Percentiles rank a stretch among this genome's conserved stretches.
Conservation (phyloP, 1,140 invertebrate species). For the Macrocentrus cingulum region DNA sequence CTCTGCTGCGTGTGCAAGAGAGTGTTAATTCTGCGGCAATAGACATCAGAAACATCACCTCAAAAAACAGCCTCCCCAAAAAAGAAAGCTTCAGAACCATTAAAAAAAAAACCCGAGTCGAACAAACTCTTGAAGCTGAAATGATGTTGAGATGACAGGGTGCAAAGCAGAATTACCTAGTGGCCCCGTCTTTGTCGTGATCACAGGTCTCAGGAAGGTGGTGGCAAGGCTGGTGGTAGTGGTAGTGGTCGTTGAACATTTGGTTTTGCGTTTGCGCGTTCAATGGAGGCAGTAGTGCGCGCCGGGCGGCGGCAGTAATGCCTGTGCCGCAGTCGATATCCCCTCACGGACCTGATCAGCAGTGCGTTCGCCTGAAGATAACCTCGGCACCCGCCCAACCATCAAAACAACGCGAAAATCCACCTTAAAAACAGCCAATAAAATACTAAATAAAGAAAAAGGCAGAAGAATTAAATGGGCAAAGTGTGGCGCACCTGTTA, state of each 20-base stretch:
- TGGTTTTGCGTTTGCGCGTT: constrained; percentile 42
- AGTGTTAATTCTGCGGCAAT: too few relatives aligned
- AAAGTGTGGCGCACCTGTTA: not conserved
- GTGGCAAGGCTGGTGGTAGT: constrained; percentile 1
- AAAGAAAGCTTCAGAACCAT: too few relatives aligned
- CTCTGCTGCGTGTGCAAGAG: not conserved
- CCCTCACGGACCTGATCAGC: constrained; percentile 13
- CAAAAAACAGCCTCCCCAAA: too few relatives aligned
- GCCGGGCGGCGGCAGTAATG: constrained; percentile 44
- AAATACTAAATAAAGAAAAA: too few relatives aligned
- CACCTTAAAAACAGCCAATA: too few relatives aligned
- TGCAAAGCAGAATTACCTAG: constrained; percentile 17
- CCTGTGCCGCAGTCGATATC: constrained; percentile 51
- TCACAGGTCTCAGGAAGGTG: not conserved
- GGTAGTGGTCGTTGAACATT: constrained; percentile 8
- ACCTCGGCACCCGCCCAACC: not conserved
- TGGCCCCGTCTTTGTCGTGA: not conserved
- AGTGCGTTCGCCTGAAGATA: too few relatives aligned
- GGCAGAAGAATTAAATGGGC: not conserved
- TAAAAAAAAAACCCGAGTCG: too few relatives aligned
- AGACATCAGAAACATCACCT: not conserved
- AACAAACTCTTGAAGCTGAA: too few relatives aligned
- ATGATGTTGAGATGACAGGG: too few relatives aligned
- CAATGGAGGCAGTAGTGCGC: constrained; percentile 35
- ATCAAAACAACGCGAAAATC: too few relatives aligned